Evolutionary conservation across 2,113 vertebrate genomes (phyloP).

Genomic region (Dipodomys stephensi): DNA sequence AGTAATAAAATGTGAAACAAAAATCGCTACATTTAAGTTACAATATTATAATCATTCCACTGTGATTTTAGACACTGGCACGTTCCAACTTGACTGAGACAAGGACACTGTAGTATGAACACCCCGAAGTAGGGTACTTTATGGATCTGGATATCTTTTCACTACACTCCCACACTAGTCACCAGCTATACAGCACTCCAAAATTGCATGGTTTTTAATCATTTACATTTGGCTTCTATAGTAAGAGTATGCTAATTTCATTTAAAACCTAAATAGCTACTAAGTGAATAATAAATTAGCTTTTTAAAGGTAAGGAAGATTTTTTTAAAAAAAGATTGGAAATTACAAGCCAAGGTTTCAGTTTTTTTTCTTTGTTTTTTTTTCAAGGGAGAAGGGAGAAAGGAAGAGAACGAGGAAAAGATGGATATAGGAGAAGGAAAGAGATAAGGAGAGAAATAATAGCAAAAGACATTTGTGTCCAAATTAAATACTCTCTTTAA

Average conservation of each 20-base stretch:
- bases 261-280: conserved; percentile 64
- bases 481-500: no score
- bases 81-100: conserved; percentile 36
- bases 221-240: conserved; percentile 66
- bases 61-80: background rate
- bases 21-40: background rate
- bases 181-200: conserved; percentile 16
- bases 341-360: no score
- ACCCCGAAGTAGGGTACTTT: conserved; percentile 10
- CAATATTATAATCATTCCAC: background rate
- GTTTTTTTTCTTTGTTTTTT: no score
- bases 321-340: no score
- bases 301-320: background rate
- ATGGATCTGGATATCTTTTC: background rate
- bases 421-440: no score
- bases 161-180: conserved; percentile 29
- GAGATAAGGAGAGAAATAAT: no score
- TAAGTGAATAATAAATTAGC: conserved; percentile 24
- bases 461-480: no score
- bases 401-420: no score
- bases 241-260: conserved; percentile 40
- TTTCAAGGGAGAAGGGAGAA: no score
- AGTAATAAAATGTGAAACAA: conserved; percentile 49
- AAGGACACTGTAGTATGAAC: background rate
- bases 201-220: conserved; percentile 24